Evolutionary conservation across 1,140 invertebrate genomes (phyloP).

Genomic region (Heliconius congener): DNA sequence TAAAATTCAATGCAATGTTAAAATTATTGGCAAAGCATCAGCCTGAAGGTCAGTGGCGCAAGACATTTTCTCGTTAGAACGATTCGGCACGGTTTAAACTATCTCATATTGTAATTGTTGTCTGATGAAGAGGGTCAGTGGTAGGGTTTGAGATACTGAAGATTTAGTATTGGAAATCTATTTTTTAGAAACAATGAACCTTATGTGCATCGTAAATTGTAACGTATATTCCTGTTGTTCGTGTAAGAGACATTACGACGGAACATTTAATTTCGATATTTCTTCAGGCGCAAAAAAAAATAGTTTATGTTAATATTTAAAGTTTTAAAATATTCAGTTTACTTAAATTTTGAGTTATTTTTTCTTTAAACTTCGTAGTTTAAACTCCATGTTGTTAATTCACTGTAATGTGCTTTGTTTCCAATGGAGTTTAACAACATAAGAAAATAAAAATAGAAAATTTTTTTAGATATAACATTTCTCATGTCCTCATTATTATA

Average conservation of each 20-base stretch:
- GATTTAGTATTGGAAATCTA: not conserved
- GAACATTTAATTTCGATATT: not conserved
- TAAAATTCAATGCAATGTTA: not conserved
- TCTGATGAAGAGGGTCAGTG: constrained; percentile 24
- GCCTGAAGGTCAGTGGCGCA: constrained; percentile 55
- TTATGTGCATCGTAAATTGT: too few species aligned
- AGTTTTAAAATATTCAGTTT: too few species aligned
- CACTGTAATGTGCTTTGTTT: too few species aligned
- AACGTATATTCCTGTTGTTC: not conserved
- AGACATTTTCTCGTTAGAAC: constrained; percentile 49
- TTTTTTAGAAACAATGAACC: not conserved
- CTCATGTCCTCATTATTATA: too few species aligned
- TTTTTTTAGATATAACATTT: too few species aligned
- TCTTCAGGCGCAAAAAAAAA: not conserved
- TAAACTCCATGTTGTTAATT: too few species aligned
- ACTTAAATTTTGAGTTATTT: too few species aligned
- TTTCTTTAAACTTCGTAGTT: too few species aligned
- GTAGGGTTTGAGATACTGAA: constrained; percentile 19
- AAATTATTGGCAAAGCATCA: constrained; percentile 25
- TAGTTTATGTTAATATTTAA: too few species aligned
- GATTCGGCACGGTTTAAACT: constrained; percentile 44
- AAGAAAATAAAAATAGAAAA: too few species aligned
- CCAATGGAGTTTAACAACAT: too few species aligned
- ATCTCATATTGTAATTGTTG: constrained; percentile 27
- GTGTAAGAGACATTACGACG: not conserved